Base-by-base conservation (phyloP, 2,888 invertebrate species). In the Drosophila buzzatii region DNA sequence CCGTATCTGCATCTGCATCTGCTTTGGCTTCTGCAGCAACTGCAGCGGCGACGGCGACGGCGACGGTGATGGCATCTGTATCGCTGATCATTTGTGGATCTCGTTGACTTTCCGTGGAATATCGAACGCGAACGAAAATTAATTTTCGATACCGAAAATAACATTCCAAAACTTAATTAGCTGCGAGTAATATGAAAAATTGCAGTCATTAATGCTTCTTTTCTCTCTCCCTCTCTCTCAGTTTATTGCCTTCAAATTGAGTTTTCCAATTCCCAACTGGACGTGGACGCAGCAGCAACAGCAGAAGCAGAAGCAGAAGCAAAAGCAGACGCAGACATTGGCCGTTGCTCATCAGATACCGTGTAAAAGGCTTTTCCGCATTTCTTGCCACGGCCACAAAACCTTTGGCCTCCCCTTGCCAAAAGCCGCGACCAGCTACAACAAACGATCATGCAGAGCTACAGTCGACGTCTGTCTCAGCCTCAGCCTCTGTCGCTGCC, bases 111-210 rank as follows among this genome's bases (percentile, higher is more conserved):
- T 86, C 72, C 77, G 59, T 37, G 81, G 89, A 83, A 86, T 58
- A 83, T 66, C 53, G 73, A 77, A 60, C n/a, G 53, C 42, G 59
- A 73, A 65, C 63, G 57, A 52, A 82, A 79, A 89, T 89, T 84
- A 82, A 85, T 84, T 84, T 79, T 56, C 51, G 52, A 58, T 44
- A 72, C 42, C 45, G 63, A 45, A 52, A 52, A 52, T 33, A 69
- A 65, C 61, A 79, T 74, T 66, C 59, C 70, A 59, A 57, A 80
- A 85, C 76, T 89, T 86, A 83, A 87, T 87, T 89, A 82, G 73
- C 73, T 72, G 79, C 56, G 71, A 68, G 67, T 79, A 74, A 70
- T 89, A 81, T 87, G 90, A 89, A 81, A 85, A 89, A 87, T 89
- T 85, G 82, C 81, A 79, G 82, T 79, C 82, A 80, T 89, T 89